Evolutionary conservation across 2,888 invertebrate genomes (phyloP).

Genomic region (Micoletzkya japonica): DNA sequence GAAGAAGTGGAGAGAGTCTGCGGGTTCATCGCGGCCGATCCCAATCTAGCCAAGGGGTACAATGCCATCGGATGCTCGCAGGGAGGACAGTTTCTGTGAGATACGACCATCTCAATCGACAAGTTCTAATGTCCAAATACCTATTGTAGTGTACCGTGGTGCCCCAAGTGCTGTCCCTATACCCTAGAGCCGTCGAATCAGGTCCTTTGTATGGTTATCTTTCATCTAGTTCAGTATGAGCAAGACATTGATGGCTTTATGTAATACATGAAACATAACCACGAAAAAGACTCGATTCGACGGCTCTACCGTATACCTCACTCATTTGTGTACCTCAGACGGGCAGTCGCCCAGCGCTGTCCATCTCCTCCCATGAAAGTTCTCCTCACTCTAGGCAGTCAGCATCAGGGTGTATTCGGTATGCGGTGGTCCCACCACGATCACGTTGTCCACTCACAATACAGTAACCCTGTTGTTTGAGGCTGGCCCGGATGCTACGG

Average conservation of each 20-base stretch:
- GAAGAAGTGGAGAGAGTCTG: conserved; percentile 75
- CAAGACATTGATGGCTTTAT: too few species aligned
- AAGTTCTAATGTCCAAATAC: too few species aligned
- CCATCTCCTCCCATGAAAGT: conserved; percentile 81
- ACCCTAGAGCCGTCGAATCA: too few species aligned
- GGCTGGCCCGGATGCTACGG: conserved; percentile 84
- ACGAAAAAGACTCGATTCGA: too few species aligned
- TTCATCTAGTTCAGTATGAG: too few species aligned
- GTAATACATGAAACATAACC: too few species aligned
- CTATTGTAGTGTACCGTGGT: too few species aligned
- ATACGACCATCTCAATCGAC: too few species aligned
- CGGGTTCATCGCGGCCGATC: conserved; percentile 69
- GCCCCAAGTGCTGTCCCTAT: too few species aligned
- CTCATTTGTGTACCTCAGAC: conserved; percentile 70
- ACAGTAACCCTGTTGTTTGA: too few species aligned
- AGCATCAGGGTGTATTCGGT: conserved; percentile 81
- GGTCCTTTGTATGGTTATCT: too few species aligned
- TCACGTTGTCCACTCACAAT: not conserved
- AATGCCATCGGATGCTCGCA: conserved; percentile 96
- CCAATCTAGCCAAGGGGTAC: conserved; percentile 78
- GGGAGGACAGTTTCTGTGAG: conserved; percentile 91
- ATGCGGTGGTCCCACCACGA: not conserved
- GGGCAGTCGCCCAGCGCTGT: conserved; percentile 89
- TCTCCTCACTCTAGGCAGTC: conserved; percentile 90
- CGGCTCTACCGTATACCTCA: too few species aligned